These are phyloP conservation scores for Bellardia pandia DNA, from an alignment of 2,888 invertebrate genomes.

Conservation along the genomic window DNA sequence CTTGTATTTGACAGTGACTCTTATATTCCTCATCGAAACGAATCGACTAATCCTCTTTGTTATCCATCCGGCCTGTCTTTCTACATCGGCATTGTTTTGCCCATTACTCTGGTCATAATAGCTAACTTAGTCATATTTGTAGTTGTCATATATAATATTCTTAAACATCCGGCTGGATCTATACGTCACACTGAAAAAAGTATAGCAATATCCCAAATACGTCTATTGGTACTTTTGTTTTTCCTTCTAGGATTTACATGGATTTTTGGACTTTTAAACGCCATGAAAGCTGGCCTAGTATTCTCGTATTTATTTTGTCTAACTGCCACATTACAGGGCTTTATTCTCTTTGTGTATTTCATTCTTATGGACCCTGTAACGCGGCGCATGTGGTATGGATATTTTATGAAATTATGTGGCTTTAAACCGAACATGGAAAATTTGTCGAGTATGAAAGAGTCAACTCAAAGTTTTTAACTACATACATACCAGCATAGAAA, in stretches of 20 bases:
- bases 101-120: slow-evolving; percentile 85
- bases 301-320: slow-evolving; percentile 87
- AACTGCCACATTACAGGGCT: slow-evolving; percentile 87
- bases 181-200: slow-evolving; percentile 82
- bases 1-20: slow-evolving; percentile 84
- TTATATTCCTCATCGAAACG: slow-evolving; percentile 83
- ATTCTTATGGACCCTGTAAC: slow-evolving; percentile 86
- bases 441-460: slow-evolving; percentile 74
- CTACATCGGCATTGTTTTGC: slow-evolving; percentile 85
- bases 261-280: slow-evolving; percentile 86
- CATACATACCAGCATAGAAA: neutral
- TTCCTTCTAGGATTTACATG: slow-evolving; percentile 87
- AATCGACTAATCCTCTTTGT: slow-evolving; percentile 83
- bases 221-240: slow-evolving; percentile 86
- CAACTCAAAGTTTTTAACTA: slow-evolving; percentile 74
- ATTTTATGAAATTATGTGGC: slow-evolving; percentile 71
- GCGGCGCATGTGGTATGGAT: slow-evolving; percentile 84
- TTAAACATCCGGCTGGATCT: slow-evolving; percentile 85
- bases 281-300: slow-evolving; percentile 84
- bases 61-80: slow-evolving; percentile 85
- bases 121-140: slow-evolving; percentile 86
- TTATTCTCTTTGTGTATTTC: slow-evolving; percentile 87
- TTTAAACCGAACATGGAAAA: slow-evolving; percentile 67
- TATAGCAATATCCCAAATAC: slow-evolving; percentile 84
- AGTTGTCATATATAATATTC: slow-evolving; percentile 85